Evolutionary conservation across 2,888 invertebrate species (phyloP).

Genomic region (Sarcophaga rosellei): DNA sequence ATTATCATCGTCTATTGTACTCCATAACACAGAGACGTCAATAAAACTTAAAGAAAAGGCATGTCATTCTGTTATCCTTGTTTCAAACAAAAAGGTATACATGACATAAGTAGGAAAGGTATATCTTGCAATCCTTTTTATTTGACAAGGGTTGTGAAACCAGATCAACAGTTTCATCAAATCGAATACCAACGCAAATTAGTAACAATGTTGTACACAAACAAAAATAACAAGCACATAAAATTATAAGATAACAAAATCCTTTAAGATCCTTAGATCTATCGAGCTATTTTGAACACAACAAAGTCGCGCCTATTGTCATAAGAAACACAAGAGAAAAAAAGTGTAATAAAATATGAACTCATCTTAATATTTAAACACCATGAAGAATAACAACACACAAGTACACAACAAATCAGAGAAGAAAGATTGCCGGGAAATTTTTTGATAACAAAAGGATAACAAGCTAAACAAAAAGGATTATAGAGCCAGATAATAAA

Average conservation of each 20-base stretch:
- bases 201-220: slow-evolving; percentile 62
- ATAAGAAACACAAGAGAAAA: background rate
- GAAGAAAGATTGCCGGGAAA: background rate
- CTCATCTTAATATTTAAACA: slow-evolving; percentile 55
- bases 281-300: slow-evolving; percentile 3
- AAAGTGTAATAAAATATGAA: slow-evolving; percentile 25
- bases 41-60: slow-evolving; percentile 61
- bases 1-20: slow-evolving; percentile 47
- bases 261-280: slow-evolving; percentile 50
- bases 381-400: slow-evolving; percentile 56
- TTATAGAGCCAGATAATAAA: slow-evolving; percentile 45
- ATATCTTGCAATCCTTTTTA: background rate
- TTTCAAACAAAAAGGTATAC: slow-evolving; percentile 40
- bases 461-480: slow-evolving; percentile 59
- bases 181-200: slow-evolving; percentile 63
- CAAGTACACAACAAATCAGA: slow-evolving; percentile 18
- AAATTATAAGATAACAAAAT: slow-evolving; percentile 58
- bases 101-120: background rate
- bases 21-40: slow-evolving; percentile 47
- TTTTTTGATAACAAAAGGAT: slow-evolving; percentile 53
- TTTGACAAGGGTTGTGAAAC: slow-evolving; percentile 52
- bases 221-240: slow-evolving; percentile 38
- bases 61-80: slow-evolving; percentile 32
- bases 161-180: slow-evolving; percentile 47
- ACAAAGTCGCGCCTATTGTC: slow-evolving; percentile 66